These are phyloP conservation scores for Apodemus agrarius DNA, from an alignment of 2,797 vertebrate genomes.

Conservation along the genomic window DNA sequence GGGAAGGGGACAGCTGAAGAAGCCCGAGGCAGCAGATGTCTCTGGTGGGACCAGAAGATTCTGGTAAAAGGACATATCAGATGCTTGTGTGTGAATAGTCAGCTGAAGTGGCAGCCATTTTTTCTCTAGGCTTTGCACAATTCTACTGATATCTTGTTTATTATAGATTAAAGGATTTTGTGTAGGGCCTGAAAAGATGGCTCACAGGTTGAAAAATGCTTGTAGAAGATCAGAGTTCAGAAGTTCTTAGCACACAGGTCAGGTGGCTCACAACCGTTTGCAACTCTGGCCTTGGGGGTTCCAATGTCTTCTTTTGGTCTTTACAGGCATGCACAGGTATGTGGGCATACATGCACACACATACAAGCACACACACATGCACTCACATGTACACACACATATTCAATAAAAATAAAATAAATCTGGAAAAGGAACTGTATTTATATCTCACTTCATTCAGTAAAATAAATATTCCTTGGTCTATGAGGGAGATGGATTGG, in stretches of 20 bases:
- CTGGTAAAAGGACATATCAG: neutral
- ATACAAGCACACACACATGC: too few species aligned
- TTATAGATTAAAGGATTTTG: neutral
- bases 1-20: neutral
- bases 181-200: neutral
- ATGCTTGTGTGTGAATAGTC: neutral
- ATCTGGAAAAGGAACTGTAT: neutral
- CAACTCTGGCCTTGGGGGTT: neutral
- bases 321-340: neutral
- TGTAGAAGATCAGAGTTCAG: neutral
- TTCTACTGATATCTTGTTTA: neutral
- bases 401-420: neutral
- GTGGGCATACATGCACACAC: too few species aligned
- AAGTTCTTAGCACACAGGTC: neutral
- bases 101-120: neutral
- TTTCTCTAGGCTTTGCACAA: neutral
- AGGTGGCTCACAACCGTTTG: neutral
- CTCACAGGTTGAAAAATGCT: neutral
- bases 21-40: neutral
- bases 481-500: neutral
- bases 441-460: conserved; percentile 26
- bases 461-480: neutral
- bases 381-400: neutral
- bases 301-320: neutral
- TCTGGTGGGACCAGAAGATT: neutral